Base-by-base conservation (phyloP, 2,888 invertebrate genomes). In the Agrilus cyanescens region DNA sequence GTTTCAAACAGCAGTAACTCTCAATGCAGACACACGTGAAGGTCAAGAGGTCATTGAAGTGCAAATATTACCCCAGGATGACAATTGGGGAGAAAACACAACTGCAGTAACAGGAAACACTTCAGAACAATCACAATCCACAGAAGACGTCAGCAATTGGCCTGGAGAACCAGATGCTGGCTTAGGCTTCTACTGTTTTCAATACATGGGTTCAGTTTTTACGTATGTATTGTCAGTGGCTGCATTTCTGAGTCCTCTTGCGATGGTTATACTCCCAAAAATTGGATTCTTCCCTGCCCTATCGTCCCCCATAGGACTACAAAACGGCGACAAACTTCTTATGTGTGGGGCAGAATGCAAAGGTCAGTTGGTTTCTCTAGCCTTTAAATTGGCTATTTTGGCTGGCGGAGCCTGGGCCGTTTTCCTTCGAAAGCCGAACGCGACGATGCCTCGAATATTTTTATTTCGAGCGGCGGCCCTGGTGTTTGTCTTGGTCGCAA, bases 1-100 rank as follows among this genome's bases (percentile, higher is more conserved):
- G 20, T 88, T 86, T 58, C 88, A 88, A 66, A 88, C 88, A 3
- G 82, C 86, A 45, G 85, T 88, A 0, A 87, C 85, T 51, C 74
- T 87, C 46, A 83, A 80, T 56, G 81, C 80, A 14, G 86, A 86
- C 50, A 85, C 82, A 52, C 68, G 81, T 41, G 82, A 87, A 48
- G 87, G 87, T 0, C 89, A 89, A 61, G 91, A 93, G 68, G 85
- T 91, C 10, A 93, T 95, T 38, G 94, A 95, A 70, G 94, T 95
- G 31, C 94, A 95, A 70, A 94, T 95, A 52, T 69, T 95, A 44
- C 93, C 93, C 0, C 86, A 94, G 69, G 96, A 96, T 68, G 96
- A 96, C 60, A 94, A 94, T 65, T 96, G 96, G 96, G 94, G 91
- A n/a, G 96, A 96, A 66, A 95, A 91, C 58, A 95, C 95, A 0